Conservation (phyloP, 2,113 vertebrate species). For the Cairina moschata region DNA sequence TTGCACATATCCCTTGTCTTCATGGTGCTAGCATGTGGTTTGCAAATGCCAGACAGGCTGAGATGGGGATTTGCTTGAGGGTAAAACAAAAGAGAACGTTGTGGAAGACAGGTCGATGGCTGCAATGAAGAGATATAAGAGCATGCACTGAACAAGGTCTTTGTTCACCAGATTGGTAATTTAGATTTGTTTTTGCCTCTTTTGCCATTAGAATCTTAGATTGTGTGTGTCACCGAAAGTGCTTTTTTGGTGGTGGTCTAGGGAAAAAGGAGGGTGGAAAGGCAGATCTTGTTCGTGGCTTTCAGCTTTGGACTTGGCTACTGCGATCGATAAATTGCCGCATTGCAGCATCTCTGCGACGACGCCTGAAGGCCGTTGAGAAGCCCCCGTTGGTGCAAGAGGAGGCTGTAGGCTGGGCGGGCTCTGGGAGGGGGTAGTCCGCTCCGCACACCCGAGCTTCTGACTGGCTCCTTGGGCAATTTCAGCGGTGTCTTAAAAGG, state of each 20-base stretch:
- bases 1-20: neutral
- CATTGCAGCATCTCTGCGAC: constrained; percentile 71
- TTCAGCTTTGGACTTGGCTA: neutral
- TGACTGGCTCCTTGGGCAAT: constrained; percentile 69
- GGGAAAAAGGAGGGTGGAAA: neutral
- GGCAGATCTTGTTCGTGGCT: neutral
- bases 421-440: constrained; percentile 64
- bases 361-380: constrained; percentile 24
- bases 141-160: neutral
- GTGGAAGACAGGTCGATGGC: neutral
- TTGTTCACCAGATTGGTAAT: neutral
- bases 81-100: neutral
- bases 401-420: constrained; percentile 65
- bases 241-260: neutral
- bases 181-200: neutral
- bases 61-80: neutral
- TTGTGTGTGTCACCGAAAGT: neutral
- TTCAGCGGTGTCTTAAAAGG: constrained; percentile 64
- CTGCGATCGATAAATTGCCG: constrained; percentile 40
- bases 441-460: constrained; percentile 32
- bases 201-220: neutral
- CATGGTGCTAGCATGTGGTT: neutral
- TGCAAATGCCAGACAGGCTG: neutral
- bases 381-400: constrained; percentile 60
- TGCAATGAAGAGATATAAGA: neutral